Percentiles rank a stretch among this genome's conserved stretches.
These are phyloP conservation scores for Nothoprocta pentlandii DNA, from an alignment of 2,113 vertebrate genomes.

Conservation along the genomic window DNA sequence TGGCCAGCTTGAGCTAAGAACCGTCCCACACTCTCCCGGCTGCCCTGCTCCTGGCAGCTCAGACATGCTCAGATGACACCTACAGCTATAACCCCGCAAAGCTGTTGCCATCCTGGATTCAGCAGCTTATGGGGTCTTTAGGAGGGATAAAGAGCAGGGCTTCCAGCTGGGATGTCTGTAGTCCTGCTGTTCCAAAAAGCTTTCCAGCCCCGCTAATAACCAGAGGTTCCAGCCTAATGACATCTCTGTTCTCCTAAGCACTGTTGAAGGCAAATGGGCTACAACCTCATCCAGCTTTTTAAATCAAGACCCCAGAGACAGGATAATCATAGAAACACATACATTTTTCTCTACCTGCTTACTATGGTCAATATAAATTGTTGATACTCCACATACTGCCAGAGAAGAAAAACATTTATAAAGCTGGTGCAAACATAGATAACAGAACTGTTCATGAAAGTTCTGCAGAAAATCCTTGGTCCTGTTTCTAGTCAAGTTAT, in stretches of 20 bases:
- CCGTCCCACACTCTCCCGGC: neutral
- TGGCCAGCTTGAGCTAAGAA: neutral
- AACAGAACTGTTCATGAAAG: neutral
- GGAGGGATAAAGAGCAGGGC: no score
- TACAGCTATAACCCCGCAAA: rapidly evolving
- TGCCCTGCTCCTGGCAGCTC: neutral
- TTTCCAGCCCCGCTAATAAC: neutral
- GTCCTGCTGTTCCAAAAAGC: neutral
- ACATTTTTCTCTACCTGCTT: neutral
- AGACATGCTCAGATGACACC: neutral
- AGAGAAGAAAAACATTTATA: neutral
- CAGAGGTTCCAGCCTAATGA: neutral
- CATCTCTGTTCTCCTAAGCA: neutral
- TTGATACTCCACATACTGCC: neutral
- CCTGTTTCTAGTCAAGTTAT: neutral
- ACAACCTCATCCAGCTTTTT: neutral
- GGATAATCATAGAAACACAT: neutral
- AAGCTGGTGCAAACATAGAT: neutral
- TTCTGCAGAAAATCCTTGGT: neutral
- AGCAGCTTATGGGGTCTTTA: neutral
- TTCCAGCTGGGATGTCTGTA: rapidly evolving
- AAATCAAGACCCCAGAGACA: neutral
- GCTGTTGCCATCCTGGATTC: neutral
- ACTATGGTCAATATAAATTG: neutral
- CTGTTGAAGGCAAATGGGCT: neutral